Evolutionary conservation across 1,140 invertebrate genomes (phyloP), one percentile per base, ranked within the genome.

Genomic region (Acromyrmex charruanus): DNA sequence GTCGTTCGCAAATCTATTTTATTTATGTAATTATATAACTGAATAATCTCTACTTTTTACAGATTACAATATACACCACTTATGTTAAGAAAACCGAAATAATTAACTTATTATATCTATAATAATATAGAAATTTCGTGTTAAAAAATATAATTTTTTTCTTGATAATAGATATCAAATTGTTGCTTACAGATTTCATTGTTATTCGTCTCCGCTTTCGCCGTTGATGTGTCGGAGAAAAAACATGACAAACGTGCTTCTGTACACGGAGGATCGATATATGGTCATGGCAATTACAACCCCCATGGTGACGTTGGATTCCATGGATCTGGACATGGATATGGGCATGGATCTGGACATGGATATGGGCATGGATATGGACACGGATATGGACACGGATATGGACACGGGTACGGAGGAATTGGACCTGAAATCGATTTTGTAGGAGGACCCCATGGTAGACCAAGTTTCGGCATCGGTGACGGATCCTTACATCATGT

Each of bases 191-290:
- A 91, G 91, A 4, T 63, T 72, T 66, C 53, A 18, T 51, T 91
- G 2, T 12, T 91, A 1, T 4, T 86, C 25, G 59, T 74, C n/a
- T 53, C 44, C 2, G 39, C 35, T 2, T n/a, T 91, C 16, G 82
- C 75, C n/a, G 77, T 88, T 0, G 85, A 92, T 89, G 86, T 81
- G 2, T 1, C 49, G 5, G 39, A 28, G 14, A 90, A 81, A 58
- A 90, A 65, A 18, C 28, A 74, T 5, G 25, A 16, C 0, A 90
- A 90, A 44, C 91, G 95, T 51, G 94, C 94, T 71, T 12, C 86
- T 65, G 44, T 84, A 10, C 81, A 90, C 58, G 65, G 61, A 12
- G 92, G 92, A 49, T 14, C 74, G 28, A 53, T 66, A 51, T 53
- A 80, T 44, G 14, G 51, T 16, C n/a, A 53, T 14, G n/a, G 49